Evolutionary conservation across 30 jellyfish, hydroid and myxozoan genomes (phyloP).

Genomic region (Turritopsis dohrnii): DNA sequence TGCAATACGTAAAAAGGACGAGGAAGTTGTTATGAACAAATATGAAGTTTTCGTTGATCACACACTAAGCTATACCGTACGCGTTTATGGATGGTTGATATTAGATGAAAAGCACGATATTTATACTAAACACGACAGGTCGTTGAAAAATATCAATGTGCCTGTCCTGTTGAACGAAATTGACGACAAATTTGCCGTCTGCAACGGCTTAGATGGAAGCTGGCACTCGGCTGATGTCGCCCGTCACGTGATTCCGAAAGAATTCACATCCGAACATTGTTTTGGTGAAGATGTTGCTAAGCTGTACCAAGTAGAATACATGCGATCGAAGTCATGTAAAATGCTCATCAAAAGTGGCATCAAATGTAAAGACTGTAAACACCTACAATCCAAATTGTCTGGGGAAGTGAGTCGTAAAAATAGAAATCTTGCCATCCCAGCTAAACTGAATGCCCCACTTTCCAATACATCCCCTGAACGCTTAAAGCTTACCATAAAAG

Average conservation of each 20-base stretch:
- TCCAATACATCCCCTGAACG: background rate
- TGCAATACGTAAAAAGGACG: background rate
- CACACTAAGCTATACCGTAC: background rate
- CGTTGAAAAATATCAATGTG: background rate
- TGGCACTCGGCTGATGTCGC: background rate
- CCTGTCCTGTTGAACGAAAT: background rate
- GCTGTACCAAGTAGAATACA: background rate
- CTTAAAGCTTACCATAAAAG: background rate
- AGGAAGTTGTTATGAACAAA: background rate
- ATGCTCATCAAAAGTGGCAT: background rate
- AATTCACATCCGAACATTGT: background rate
- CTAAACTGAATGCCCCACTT: background rate
- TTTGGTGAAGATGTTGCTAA: background rate
- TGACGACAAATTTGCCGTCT: background rate
- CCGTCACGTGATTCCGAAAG: background rate
- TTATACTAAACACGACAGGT: background rate
- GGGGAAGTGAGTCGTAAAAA: background rate
- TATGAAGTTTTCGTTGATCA: background rate
- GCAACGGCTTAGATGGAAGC: background rate
- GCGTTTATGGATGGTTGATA: background rate
- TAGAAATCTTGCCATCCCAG: background rate
- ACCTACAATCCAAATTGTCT: background rate
- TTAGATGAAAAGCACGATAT: background rate
- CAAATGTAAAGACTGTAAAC: background rate
- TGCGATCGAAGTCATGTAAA: background rate